These are phyloP conservation scores for Masticophis lateralis DNA, from an alignment of 2,797 vertebrate species.

Conservation along the genomic window DNA sequence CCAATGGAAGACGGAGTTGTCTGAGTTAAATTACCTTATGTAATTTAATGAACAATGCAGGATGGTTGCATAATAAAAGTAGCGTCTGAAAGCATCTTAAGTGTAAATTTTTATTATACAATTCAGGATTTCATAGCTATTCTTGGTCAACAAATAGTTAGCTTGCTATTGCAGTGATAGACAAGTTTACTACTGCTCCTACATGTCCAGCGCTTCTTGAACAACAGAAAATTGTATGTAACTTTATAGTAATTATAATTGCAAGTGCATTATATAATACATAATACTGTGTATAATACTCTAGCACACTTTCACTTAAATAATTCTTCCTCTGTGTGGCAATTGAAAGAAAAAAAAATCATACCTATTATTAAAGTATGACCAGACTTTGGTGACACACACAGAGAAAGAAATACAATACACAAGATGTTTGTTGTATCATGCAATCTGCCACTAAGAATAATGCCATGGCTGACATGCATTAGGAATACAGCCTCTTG, in stretches of 20 bases:
- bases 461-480: background rate
- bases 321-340: background rate
- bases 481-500: constrained; percentile 34
- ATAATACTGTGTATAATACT: background rate
- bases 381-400: constrained; percentile 36
- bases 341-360: constrained; percentile 37
- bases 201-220: background rate
- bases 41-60: background rate
- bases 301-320: background rate
- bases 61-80: background rate
- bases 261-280: background rate
- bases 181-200: background rate
- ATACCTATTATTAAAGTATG: constrained; percentile 45
- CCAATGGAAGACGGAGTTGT: background rate
- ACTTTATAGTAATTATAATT: background rate
- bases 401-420: constrained; percentile 51
- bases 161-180: background rate
- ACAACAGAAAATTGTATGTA: background rate
- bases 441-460: constrained; percentile 35
- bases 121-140: background rate
- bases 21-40: background rate
- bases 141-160: background rate
- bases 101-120: background rate
- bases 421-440: constrained; percentile 47
- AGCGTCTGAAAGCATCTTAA: background rate